Evolutionary conservation across 1,140 invertebrate genomes (phyloP), one percentile per base, ranked within the genome.

Genomic region (Drosophila mojavensis): DNA sequence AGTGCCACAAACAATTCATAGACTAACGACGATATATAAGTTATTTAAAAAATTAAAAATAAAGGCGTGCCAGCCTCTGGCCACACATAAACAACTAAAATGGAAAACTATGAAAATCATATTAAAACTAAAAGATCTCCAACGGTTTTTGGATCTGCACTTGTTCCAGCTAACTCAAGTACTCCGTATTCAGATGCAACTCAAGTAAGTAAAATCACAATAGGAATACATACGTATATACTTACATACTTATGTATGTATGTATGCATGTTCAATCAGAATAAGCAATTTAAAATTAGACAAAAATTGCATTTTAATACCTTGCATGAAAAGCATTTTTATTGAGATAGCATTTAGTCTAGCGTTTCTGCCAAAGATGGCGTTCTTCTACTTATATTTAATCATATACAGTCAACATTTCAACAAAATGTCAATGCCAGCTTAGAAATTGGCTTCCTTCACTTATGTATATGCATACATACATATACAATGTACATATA

Each of bases 161-260:
- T 96, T 68, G 96, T 98, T 85, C 96, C 97, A 93, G 96, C 97
- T 93, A 96, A 97, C 93, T 98, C 97, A 11, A 94, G 95, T 30
- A 99, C 98, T 50, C 98, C 98, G 15, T 99, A 99, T 93, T 97
- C 97, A 70, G 98, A 99, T 94, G 98, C 98, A 45, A 99, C 98
- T 74, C 97, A 98, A 95, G 97, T 98, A 95, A 95, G 94, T 93
- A 47, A 17, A 4, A 45, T 24, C 20, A 45, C 4, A 45, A 45
- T 13, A 43, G 2, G 11, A n/a, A 15, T 45, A 45, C 9, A 45
- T 26, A 45, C 30, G 13, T 55, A 4, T 1, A 33, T 33, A 7
- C 2, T 10, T 24, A n/a, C n/a, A 15, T 43, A 43, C 9, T 15
- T 26, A 45, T 30, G n/a, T 54, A 4, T 1, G 15, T 33, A 7